A percentile compares a stretch with the other conserved stretches of the same genome.
phyloP scores from a whole-genome alignment of 2,888 invertebrate genomes.

The Lithosia quadra region DNA sequence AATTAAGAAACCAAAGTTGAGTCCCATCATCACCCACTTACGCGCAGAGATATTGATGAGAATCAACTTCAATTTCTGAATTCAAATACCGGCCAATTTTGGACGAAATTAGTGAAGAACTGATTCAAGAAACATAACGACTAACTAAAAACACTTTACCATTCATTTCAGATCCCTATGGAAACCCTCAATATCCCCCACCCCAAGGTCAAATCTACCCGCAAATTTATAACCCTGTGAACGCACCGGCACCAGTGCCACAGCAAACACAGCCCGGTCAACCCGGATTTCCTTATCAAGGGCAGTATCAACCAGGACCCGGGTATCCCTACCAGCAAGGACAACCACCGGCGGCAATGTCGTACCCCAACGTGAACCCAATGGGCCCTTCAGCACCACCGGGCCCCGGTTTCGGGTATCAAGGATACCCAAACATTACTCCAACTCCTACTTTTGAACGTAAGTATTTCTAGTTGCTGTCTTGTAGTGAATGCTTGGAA shows the following conservation, averaged over 20 bases:
- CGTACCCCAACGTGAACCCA: constrained; percentile 60
- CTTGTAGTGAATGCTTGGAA: not conserved
- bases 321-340: constrained; percentile 54
- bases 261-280: constrained; percentile 56
- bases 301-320: constrained; percentile 46
- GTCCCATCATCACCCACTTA: too few species aligned
- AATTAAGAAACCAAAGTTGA: too few species aligned
- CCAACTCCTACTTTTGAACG: constrained; percentile 54
- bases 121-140: not conserved
- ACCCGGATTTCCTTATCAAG: constrained; percentile 43
- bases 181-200: constrained; percentile 70
- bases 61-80: too few species aligned
- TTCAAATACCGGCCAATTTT: not conserved
- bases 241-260: constrained; percentile 60
- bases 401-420: constrained; percentile 45
- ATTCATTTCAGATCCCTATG: constrained; percentile 71
- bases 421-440: constrained; percentile 44
- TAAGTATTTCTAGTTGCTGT: constrained; percentile 34
- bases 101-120: not conserved
- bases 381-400: constrained; percentile 51
- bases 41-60: too few species aligned
- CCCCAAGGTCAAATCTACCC: constrained; percentile 74
- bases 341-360: constrained; percentile 66
- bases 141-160: not conserved
- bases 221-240: constrained; percentile 67